Conservation (phyloP, 1,140 invertebrate species). For the Plectrocnemia conspersa region DNA sequence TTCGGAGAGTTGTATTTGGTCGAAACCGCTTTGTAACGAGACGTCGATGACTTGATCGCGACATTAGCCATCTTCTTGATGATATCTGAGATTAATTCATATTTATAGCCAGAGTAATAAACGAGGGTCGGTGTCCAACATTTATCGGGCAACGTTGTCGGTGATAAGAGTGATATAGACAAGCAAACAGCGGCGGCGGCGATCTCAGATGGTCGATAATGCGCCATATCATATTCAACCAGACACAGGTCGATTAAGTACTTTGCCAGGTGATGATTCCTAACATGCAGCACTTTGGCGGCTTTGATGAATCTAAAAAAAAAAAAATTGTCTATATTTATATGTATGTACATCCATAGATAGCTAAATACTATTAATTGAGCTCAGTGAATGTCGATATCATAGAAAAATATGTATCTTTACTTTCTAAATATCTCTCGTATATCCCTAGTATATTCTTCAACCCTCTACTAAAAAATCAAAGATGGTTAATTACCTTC, state of each 20-base stretch:
- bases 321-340: constrained; percentile 36
- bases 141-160: constrained; percentile 42
- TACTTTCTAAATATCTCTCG: not conserved
- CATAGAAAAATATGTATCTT: no score
- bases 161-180: constrained; percentile 50
- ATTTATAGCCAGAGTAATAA: constrained; percentile 59
- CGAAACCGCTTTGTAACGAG: constrained; percentile 58
- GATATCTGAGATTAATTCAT: constrained; percentile 56
- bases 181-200: constrained; percentile 54
- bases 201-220: constrained; percentile 72
- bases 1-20: constrained; percentile 58
- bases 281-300: constrained; percentile 57
- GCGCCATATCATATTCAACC: constrained; percentile 76
- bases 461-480: not conserved
- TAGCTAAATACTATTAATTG: not conserved
- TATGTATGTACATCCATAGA: not conserved
- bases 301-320: constrained; percentile 59
- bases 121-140: constrained; percentile 59
- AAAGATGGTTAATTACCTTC: constrained; percentile 54
- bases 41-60: constrained; percentile 53
- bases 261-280: constrained; percentile 83
- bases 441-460: not conserved
- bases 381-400: not conserved
- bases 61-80: constrained; percentile 56
- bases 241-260: constrained; percentile 87